Conservation (phyloP, 2,888 invertebrate genomes). For the Eurytoma adleriae region DNA sequence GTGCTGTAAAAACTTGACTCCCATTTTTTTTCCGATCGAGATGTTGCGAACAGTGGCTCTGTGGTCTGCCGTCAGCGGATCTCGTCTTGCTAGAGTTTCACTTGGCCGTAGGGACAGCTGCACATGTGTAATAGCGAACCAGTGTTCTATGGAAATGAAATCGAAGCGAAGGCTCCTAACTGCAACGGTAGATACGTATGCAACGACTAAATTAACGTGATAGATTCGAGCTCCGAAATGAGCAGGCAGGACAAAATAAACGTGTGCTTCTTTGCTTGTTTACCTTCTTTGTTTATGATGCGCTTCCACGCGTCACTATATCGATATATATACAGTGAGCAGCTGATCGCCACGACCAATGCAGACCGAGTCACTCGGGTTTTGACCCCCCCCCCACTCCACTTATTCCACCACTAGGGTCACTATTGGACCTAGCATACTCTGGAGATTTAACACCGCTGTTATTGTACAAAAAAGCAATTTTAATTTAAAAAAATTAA, state of each 20-base stretch:
- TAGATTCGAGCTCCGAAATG: not conserved
- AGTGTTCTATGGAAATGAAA: not conserved
- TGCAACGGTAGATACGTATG: not conserved
- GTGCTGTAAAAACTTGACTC: constrained; percentile 53
- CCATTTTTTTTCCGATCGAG: constrained; percentile 38
- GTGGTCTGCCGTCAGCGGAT: not conserved
- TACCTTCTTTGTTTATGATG: constrained; percentile 49
- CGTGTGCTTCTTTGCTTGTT: not conserved
- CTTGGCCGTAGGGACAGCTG: not conserved
- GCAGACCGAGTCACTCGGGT: not conserved
- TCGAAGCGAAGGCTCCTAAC: no score
- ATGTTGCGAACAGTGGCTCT: no score
- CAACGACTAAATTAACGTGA: not conserved
- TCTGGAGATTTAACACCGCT: no score
- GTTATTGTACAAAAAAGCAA: no score
- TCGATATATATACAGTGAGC: not conserved
- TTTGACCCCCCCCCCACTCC: not conserved
- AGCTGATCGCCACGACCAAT: constrained; percentile 52
- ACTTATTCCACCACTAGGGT: no score
- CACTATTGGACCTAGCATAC: no score
- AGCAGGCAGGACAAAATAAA: constrained; percentile 19
- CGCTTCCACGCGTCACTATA: constrained; percentile 9
- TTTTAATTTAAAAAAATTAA: no score
- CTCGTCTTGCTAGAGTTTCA: not conserved
- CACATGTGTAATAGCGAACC: not conserved